Evolutionary conservation across 2,797 vertebrate genomes (phyloP), one percentile per base, ranked within the genome.

Genomic region (Siniperca obscura): DNA sequence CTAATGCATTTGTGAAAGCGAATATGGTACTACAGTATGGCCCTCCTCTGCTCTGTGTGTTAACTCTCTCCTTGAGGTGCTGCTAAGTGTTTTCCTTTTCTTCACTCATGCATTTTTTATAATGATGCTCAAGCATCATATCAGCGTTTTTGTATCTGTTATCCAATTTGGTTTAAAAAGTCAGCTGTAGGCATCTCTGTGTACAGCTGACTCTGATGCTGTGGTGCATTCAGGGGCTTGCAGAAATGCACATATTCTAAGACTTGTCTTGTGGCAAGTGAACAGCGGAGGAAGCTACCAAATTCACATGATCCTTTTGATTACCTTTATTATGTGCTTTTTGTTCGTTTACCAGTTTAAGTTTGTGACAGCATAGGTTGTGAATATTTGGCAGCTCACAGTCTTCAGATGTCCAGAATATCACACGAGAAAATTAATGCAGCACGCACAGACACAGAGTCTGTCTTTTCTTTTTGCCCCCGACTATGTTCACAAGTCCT

Each of bases 91-190:
- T 36, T 36, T 36, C 36, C 36, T 42, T 42, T 42, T 42, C 53
- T 72, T 65, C 13, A 64, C 67, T 85, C 30, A 53, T 75, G 56
- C 44, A 76, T 62, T 77, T 76, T 82, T 80, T 52, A 67, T 55
- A 21, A 42, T 22, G 40, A 75, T 75, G 66, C 56, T 72, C 7
- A 34, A 64, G 38, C 74, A 56, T 48, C 42, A 22, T 44, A 64
- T 73, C 4, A 0, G 50, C 34, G 14, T 66, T 80, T 76, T 36
- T 70, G 64, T 59, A 60, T 36, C 50, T 53, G 40, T 77, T 34
- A 61, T 48, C 40, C 53, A 11, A 7, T 76, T 69, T n/a, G 17
- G 34, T 70, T 75, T 67, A 81, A 69, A 76, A 56, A 74, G 61
- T 70, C 25, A 46, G 48, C 52, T 59, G 72, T 11, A 38, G 38